These are phyloP conservation scores for Nasonovia ribisnigri DNA, from an alignment of 2,888 invertebrate species.

Conservation along the genomic window DNA sequence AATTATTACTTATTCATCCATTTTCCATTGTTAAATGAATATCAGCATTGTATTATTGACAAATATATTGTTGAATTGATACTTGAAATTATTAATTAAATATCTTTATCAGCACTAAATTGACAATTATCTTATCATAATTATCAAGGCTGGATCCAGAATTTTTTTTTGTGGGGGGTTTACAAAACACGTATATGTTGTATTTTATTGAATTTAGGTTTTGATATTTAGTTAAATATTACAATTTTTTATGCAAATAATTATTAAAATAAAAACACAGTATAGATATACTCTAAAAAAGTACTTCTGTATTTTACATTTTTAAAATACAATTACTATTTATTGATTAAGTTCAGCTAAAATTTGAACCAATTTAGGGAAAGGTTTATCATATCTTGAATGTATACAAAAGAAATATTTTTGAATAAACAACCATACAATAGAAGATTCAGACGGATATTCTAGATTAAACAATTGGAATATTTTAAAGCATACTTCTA, in stretches of 20 bases:
- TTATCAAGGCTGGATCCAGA: too few species aligned
- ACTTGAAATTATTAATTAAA: too few species aligned
- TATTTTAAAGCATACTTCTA: constrained; percentile 3
- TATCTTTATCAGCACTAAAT: too few species aligned
- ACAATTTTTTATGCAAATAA: neutral
- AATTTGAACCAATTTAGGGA: neutral
- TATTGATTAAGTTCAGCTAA: neutral
- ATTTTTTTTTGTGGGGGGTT: too few species aligned
- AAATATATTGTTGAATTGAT: too few species aligned
- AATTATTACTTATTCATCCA: too few species aligned
- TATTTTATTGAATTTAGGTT: too few species aligned
- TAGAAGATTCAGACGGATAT: neutral
- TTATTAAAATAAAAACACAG: neutral
- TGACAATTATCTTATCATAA: too few species aligned
- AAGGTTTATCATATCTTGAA: neutral
- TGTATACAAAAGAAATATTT: neutral
- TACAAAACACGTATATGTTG: too few species aligned
- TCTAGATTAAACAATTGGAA: neutral
- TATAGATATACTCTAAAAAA: neutral
- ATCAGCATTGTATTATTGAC: too few species aligned
- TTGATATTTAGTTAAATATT: too few species aligned
- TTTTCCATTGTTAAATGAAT: too few species aligned
- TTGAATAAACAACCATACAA: neutral
- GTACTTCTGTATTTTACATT: neutral
- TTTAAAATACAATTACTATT: neutral